Conservation (phyloP, 2,888 invertebrate genomes). For the Agrotis puta region DNA sequence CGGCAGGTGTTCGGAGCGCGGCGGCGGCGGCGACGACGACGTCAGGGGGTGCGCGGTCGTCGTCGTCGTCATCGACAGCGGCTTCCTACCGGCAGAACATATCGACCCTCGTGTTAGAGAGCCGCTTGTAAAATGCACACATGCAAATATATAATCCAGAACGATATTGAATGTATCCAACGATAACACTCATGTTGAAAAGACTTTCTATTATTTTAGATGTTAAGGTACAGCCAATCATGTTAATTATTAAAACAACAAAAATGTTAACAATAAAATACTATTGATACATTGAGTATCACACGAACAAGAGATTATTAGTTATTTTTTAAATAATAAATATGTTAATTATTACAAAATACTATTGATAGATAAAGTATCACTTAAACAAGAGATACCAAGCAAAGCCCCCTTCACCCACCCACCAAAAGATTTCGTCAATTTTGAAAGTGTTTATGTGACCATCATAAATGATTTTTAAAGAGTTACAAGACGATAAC, state of each 20-base stretch:
- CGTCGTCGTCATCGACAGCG: slow-evolving; percentile 90
- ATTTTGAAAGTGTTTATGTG: slow-evolving; percentile 75
- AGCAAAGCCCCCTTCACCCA: slow-evolving; percentile 92
- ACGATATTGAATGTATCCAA: slow-evolving; percentile 15
- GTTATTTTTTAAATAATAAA: slow-evolving; percentile 37
- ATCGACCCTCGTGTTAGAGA: slow-evolving; percentile 84
- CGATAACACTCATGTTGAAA: slow-evolving; percentile 9
- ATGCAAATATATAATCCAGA: slow-evolving; percentile 11
- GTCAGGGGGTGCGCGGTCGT: slow-evolving; percentile 90
- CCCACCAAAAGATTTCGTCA: slow-evolving; percentile 88
- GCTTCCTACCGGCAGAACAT: slow-evolving; percentile 86
- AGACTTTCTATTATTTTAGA: not conserved
- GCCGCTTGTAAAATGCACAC: slow-evolving; percentile 68
- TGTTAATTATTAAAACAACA: slow-evolving; percentile 18
- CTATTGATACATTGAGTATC: slow-evolving; percentile 6
- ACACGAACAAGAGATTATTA: slow-evolving; percentile 32
- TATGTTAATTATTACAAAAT: slow-evolving; percentile 38
- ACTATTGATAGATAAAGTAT: slow-evolving; percentile 61
- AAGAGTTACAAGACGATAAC: slow-evolving; percentile 48
- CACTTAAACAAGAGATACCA: slow-evolving; percentile 88
- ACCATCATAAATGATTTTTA: slow-evolving; percentile 41
- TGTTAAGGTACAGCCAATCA: slow-evolving; percentile 3
- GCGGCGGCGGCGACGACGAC: slow-evolving; percentile 90
- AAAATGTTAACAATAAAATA: slow-evolving; percentile 2
- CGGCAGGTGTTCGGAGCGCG: slow-evolving; percentile 89